Conservation (phyloP, 2,113 vertebrate species). For the cattle (Bos taurus) region ARS-UCD2.0 NC_037337.1:29491501-29492000, state of each 20-base stretch:
- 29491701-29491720: too few relatives aligned
- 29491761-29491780: too few relatives aligned
- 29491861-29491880: too few relatives aligned
- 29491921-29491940: background rate
- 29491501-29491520: background rate
- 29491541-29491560: background rate
- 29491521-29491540: background rate
- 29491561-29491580: background rate
- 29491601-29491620: background rate
- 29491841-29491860: too few relatives aligned
- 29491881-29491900: background rate
- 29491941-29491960: background rate
- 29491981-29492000: background rate
- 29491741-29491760: too few relatives aligned
- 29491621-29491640: background rate
- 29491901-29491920: background rate
- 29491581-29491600: background rate
- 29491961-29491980: background rate
- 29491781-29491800: too few relatives aligned
- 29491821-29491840: too few relatives aligned
- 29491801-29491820: too few relatives aligned
- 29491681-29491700: too few relatives aligned
- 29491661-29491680: background rate
- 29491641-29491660: background rate
- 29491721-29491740: too few relatives aligned